Evolutionary conservation across 2,888 invertebrate genomes (phyloP), one percentile per base, ranked within the genome.

Genomic region (Therioaphis trifolii): DNA sequence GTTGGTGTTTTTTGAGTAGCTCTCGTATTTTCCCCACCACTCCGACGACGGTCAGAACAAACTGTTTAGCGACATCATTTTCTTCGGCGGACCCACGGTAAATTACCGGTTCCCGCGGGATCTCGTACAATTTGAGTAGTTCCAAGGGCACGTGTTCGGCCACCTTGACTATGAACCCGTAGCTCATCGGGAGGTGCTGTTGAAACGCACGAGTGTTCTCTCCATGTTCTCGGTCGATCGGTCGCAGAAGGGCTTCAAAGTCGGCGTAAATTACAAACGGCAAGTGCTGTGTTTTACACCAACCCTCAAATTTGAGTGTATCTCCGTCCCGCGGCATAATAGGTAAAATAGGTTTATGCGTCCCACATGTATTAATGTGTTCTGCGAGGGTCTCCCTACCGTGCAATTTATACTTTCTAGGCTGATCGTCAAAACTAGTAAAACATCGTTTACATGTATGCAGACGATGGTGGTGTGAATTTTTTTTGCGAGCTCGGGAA

Each of bases 381-480:
- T 35, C 15, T 1, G 18, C 15, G 7, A 74, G 40, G 2, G 55
- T 55, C 3, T 21, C 40, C 9, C 35, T 11, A 0, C 75, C 75
- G 11, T 0, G 1, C 0, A 40, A 40, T 58, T 43, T 75, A 74
- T 35, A 15, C 24, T 24, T 58, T 9, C 15, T 58, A 2, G 55
- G 35, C 9, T 5, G 7, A 4, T 58, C 18, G 15, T 75, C 75
- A 18, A 40, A 75, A 11, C 5, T 1, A 0, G 43, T 75, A 5
- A 75, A 75, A 43, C 75, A 58, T 0, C 11, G 4, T 18, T 75
- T 58, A n/a, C n/a, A n/a, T n/a, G n/a, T n/a, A n/a, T n/a, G n/a
- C n/a, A n/a, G n/a, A n/a, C 12, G 9, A 4, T 7, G 0, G 0
- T 7, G 4, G 0, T 58, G 40, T 0, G 0, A 40, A 11, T 14